Percentiles rank a stretch among this genome's conserved stretches.
Conservation (phyloP, 2,113 vertebrate species). For the Actenoides lindsayi region DNA sequence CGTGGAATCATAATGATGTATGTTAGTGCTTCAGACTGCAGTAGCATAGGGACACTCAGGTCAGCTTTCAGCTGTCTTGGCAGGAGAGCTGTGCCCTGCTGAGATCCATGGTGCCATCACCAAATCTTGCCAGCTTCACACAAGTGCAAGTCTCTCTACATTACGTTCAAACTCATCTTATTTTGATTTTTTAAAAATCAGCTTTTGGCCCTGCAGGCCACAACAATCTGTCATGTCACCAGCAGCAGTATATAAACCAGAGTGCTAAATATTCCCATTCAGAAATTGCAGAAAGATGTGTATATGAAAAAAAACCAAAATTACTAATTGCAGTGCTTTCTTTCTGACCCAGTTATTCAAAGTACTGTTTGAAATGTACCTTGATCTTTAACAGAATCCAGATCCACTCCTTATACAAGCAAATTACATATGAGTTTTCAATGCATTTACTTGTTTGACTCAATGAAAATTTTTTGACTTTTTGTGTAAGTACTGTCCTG, state of each 20-base stretch:
- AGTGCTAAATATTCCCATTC: constrained; percentile 44
- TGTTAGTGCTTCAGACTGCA: neutral
- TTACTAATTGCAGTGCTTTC: constrained; percentile 8
- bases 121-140: neutral
- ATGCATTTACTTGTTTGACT: neutral
- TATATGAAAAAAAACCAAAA: neutral
- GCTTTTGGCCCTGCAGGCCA: constrained; percentile 26
- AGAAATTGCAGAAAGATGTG: constrained; percentile 8
- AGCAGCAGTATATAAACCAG: constrained; percentile 14
- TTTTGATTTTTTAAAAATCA: neutral
- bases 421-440: constrained; percentile 1
- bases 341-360: constrained; percentile 12
- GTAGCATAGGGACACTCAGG: neutral
- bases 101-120: neutral
- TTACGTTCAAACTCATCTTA: neutral
- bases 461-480: neutral
- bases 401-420: neutral
- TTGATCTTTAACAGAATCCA: neutral
- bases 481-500: neutral
- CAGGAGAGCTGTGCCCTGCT: neutral
- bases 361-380: neutral
- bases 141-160: neutral
- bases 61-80: neutral
- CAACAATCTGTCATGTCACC: constrained; percentile 3
- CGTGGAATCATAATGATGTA: neutral